Conservation (phyloP, 2,888 invertebrate genomes). For the Caenorhabditis wallacei region DNA sequence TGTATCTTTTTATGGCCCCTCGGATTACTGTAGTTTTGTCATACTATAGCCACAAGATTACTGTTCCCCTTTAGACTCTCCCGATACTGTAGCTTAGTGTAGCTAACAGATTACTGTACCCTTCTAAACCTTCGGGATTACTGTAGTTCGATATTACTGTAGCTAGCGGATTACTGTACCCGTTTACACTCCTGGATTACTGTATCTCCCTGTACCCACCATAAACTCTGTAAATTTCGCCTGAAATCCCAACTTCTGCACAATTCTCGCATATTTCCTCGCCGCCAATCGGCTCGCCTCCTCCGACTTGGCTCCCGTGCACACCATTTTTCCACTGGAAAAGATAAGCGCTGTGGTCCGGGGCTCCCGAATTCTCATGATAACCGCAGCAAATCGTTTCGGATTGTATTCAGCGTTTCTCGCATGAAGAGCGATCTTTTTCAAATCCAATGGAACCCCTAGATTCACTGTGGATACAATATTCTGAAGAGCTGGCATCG, state of each 20-base stretch:
- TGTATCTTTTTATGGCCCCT: too few relatives aligned
- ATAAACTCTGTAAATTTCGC: constrained; percentile 84
- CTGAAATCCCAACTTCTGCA: constrained; percentile 90
- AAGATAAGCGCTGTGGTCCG: constrained; percentile 91
- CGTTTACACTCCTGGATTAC: too few relatives aligned
- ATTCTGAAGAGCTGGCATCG: constrained; percentile 86
- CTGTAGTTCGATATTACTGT: too few relatives aligned
- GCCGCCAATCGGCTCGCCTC: constrained; percentile 87
- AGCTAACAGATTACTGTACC: too few relatives aligned
- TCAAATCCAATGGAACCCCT: constrained; percentile 94
- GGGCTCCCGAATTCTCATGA: constrained; percentile 93
- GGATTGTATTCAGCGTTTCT: constrained; percentile 99
- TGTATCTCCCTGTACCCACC: too few relatives aligned
- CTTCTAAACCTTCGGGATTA: too few relatives aligned
- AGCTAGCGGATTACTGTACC: too few relatives aligned
- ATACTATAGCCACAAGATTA: too few relatives aligned
- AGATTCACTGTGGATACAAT: constrained; percentile 98
- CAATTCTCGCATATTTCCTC: constrained; percentile 90
- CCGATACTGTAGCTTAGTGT: too few relatives aligned
- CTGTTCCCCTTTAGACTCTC: too few relatives aligned
- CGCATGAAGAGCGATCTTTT: constrained; percentile 97
- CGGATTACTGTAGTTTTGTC: too few relatives aligned
- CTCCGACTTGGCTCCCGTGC: constrained; percentile 92
- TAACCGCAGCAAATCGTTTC: constrained; percentile 98
- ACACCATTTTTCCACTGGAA: constrained; percentile 92